Evolutionary conservation across 1,140 invertebrate genomes (phyloP).

Genomic region (Arion vulgaris): DNA sequence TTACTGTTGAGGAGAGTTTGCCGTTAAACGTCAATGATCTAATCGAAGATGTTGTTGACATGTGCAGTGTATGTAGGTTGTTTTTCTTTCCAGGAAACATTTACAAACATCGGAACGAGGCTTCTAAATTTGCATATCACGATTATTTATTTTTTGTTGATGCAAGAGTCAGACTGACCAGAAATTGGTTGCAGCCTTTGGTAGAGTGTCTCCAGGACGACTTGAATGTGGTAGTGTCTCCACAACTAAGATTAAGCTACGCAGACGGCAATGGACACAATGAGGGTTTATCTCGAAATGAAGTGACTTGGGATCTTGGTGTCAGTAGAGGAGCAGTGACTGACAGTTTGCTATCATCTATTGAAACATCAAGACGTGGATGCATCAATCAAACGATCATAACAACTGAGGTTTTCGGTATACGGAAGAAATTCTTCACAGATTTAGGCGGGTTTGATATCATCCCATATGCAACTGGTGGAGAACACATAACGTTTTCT

Average conservation of each 20-base stretch:
- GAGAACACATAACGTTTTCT: neutral
- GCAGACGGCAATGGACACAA: neutral
- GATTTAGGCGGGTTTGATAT: neutral
- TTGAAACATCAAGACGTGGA: neutral
- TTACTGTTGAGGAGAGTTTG: neutral
- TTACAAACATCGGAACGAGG: conserved; percentile 14
- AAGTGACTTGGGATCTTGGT: conserved; percentile 5
- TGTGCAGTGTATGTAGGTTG: conserved; percentile 1
- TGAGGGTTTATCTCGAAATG: neutral
- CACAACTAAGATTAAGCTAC: neutral
- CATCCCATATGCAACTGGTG: neutral
- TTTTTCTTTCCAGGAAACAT: conserved; percentile 9
- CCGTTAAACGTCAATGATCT: neutral
- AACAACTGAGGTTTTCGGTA: neutral
- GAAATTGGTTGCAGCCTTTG: neutral
- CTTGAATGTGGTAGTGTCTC: neutral
- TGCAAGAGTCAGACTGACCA: neutral
- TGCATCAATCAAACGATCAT: conserved; percentile 8
- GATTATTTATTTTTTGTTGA: conserved; percentile 1
- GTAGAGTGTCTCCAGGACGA: neutral
- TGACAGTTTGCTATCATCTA: too few relatives aligned
- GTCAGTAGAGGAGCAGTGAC: neutral
- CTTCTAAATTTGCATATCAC: neutral
- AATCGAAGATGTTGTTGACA: conserved; percentile 1
- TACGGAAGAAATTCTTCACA: neutral